Conservation (phyloP, 2,113 vertebrate genomes). For the Python bivittatus region DNA sequence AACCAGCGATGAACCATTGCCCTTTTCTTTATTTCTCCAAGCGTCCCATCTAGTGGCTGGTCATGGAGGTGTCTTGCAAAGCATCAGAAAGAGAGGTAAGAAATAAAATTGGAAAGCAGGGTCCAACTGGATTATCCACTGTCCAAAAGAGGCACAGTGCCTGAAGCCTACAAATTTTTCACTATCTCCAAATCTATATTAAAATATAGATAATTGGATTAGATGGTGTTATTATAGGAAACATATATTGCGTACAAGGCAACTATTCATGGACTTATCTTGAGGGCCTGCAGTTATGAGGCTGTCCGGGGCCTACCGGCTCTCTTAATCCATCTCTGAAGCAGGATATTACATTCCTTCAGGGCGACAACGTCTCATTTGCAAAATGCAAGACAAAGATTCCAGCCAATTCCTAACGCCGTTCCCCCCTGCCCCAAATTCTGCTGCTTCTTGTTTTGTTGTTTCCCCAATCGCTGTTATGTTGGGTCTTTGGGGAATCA, state of each 20-base stretch:
- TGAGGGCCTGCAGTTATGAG: background rate
- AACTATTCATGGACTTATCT: background rate
- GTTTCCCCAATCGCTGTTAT: background rate
- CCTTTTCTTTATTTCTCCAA: slow-evolving; percentile 19
- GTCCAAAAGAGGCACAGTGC: background rate
- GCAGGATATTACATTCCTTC: background rate
- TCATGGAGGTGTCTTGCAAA: slow-evolving; percentile 10
- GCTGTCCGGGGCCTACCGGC: background rate
- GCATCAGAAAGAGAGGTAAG: slow-evolving; percentile 28
- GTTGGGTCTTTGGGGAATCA: background rate
- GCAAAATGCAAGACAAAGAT: background rate
- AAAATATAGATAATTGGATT: background rate
- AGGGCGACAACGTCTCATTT: background rate
- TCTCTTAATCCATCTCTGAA: background rate
- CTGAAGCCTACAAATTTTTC: background rate
- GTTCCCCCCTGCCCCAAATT: background rate
- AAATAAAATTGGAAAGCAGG: background rate
- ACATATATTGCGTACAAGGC: background rate
- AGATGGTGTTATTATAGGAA: background rate
- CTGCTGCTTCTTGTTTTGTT: background rate
- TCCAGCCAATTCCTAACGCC: background rate
- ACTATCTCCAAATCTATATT: background rate
- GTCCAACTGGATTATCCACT: background rate
- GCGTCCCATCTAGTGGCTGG: slow-evolving; percentile 31
- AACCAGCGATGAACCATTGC: background rate